Base-by-base conservation (phyloP, 2,113 vertebrate species). In the Chlorodrepanis virens region DNA sequence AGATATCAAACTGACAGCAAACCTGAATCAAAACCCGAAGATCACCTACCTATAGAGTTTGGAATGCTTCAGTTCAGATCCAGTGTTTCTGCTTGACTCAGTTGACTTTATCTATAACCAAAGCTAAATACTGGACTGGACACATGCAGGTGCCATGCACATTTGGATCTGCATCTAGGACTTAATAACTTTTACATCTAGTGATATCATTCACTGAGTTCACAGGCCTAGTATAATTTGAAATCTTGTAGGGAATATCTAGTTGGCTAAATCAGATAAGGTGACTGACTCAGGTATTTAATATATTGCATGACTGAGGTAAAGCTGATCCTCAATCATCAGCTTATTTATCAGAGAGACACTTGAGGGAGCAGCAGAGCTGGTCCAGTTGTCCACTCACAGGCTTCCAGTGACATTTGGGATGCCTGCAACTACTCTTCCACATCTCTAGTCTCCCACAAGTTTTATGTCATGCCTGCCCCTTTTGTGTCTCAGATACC, bases 281-380 rank as follows among this genome's bases (percentile, higher is more conserved):
- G 40, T 49, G 20, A 20, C 20, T 69, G 50, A 75, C 49, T 72
- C 17, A 16, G 37, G 12, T 56, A 40, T 70, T 37, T n/a, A 64
- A 54, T 31, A 16, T 15, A 25, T 56, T 50, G 33, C 23, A 56
- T 44, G 31, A 24, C 1, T 77, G 45, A 78, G 29, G 27, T 68
- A 50, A 90, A 91, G 14, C 14, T 39, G 25, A 64, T 65, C 53
- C 29, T 69, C 42, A 77, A 6, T 56, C 54, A 78, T 45, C 18
- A 71, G 5, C 2, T 86, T 79, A 64, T 69, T 69, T 7, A 68
- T 42, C 25, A 87, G 37, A 64, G 4, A 57, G 35, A 74, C 11
- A 35, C 18, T 77, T 0, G 0, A 40, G 14, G 25, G 15, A 80
- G 17, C 18, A 67, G 21, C 6, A 44, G 64, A 57, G 5, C 33